Conservation (phyloP, 2,888 invertebrate species). For the Chrysotoxum bicinctum region DNA sequence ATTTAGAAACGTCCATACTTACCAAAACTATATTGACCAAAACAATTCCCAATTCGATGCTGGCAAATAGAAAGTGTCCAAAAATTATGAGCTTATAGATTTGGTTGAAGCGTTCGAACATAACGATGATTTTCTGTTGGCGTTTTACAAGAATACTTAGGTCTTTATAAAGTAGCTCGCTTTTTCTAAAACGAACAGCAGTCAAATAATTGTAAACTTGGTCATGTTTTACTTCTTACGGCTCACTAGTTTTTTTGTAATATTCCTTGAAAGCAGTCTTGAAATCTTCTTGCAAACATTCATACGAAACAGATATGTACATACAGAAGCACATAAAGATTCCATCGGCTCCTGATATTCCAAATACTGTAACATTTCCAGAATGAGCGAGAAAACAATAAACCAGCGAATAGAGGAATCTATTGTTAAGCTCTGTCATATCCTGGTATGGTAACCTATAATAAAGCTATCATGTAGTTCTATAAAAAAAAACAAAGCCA, state of each 20-base stretch:
- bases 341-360: slow-evolving; percentile 45
- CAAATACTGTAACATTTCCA: slow-evolving; percentile 50
- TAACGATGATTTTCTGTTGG: slow-evolving; percentile 27
- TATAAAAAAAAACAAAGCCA: background rate
- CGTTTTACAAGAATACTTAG: slow-evolving; percentile 17
- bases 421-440: slow-evolving; percentile 39
- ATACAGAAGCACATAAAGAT: slow-evolving; percentile 50
- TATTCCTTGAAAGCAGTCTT: background rate
- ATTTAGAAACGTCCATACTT: background rate
- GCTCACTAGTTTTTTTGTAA: background rate
- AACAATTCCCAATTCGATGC: slow-evolving; percentile 39
- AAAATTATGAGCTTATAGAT: slow-evolving; percentile 41
- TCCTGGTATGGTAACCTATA: slow-evolving; percentile 49
- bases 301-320: slow-evolving; percentile 45
- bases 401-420: slow-evolving; percentile 12
- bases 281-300: slow-evolving; percentile 52
- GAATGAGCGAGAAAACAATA: slow-evolving; percentile 46
- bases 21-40: slow-evolving; percentile 42
- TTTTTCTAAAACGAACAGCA: background rate
- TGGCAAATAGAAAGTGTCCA: slow-evolving; percentile 48
- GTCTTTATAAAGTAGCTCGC: background rate
- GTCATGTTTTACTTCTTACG: background rate
- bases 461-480: background rate
- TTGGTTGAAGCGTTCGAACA: slow-evolving; percentile 23
- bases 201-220: background rate